Conservation (phyloP, 2,113 vertebrate species). For the Azemiops feae region DNA sequence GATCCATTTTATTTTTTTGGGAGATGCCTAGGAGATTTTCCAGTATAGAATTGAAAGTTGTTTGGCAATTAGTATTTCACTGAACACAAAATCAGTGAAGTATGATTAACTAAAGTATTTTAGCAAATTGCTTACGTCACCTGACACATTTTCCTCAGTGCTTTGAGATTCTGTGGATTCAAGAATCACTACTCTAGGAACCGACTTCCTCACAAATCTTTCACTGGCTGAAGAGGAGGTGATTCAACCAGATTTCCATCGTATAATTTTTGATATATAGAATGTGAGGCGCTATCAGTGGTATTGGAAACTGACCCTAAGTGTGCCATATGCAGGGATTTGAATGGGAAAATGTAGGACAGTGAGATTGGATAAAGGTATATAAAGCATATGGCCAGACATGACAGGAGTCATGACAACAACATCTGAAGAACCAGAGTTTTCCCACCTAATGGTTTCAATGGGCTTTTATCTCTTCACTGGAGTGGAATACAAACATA, state of each 20-base stretch:
- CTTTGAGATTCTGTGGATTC: background rate
- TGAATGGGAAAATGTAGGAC: background rate
- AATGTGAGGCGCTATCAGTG: background rate
- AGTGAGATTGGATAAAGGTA: background rate
- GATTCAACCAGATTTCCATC: background rate
- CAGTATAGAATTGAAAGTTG: background rate
- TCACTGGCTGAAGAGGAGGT: background rate
- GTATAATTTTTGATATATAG: background rate
- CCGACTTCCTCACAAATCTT: background rate
- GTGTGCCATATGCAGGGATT: background rate
- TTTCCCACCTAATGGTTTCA: background rate
- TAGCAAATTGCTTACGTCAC: background rate
- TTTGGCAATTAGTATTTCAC: background rate
- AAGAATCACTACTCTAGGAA: background rate
- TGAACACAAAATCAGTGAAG: background rate
- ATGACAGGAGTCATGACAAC: background rate
- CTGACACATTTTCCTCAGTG: background rate
- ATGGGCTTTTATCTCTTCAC: background rate
- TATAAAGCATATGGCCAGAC: background rate
- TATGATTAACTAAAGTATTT: background rate
- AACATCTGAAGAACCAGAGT: background rate
- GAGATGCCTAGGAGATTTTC: background rate
- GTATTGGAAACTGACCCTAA: background rate
- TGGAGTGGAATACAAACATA: too few species aligned
- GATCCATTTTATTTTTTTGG: background rate